Evolutionary conservation across 2,797 vertebrate species (phyloP).

Genomic region (Gadopsis bispinosus): DNA sequence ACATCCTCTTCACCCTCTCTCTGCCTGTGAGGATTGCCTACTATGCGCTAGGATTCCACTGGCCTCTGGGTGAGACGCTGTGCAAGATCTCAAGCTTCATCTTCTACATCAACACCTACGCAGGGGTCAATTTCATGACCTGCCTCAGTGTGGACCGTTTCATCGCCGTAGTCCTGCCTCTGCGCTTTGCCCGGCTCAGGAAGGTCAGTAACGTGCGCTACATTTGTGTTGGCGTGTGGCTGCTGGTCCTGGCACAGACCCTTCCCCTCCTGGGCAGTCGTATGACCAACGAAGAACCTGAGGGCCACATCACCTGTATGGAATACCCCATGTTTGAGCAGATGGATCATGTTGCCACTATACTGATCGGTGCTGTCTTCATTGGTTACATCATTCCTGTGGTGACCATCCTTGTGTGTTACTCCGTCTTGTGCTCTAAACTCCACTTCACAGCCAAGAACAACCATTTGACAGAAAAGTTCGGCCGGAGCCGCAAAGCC

Average conservation of each 20-base stretch:
- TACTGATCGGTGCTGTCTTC: conserved; percentile 91
- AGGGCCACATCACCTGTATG: conserved; percentile 90
- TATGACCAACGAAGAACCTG: conserved; percentile 83
- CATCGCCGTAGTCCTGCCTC: conserved; percentile 93
- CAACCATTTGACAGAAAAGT: conserved; percentile 93
- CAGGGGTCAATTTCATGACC: conserved; percentile 97
- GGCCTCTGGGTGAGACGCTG: conserved; percentile 87
- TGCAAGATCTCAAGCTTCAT: conserved; percentile 90
- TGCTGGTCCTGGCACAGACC: conserved; percentile 92
- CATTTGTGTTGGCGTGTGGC: conserved; percentile 90
- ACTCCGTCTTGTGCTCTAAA: conserved; percentile 92
- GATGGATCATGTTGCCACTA: conserved; percentile 85
- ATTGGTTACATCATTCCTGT: conserved; percentile 91
- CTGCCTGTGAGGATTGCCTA: conserved; percentile 92
- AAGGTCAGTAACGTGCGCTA: conserved; percentile 89
- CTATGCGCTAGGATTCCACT: conserved; percentile 93
- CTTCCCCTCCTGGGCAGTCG: conserved; percentile 88
- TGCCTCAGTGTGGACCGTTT: conserved; percentile 96
- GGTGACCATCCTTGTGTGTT: conserved; percentile 90
- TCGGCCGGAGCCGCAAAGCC: conserved; percentile 92
- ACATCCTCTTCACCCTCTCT: conserved; percentile 92
- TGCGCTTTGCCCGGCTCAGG: conserved; percentile 88
- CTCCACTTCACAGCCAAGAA: conserved; percentile 89
- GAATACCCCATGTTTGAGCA: conserved; percentile 96
- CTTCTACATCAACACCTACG: conserved; percentile 97